Evolutionary conservation across 2,113 vertebrate species (phyloP).

Genomic region (Sitta europaea): DNA sequence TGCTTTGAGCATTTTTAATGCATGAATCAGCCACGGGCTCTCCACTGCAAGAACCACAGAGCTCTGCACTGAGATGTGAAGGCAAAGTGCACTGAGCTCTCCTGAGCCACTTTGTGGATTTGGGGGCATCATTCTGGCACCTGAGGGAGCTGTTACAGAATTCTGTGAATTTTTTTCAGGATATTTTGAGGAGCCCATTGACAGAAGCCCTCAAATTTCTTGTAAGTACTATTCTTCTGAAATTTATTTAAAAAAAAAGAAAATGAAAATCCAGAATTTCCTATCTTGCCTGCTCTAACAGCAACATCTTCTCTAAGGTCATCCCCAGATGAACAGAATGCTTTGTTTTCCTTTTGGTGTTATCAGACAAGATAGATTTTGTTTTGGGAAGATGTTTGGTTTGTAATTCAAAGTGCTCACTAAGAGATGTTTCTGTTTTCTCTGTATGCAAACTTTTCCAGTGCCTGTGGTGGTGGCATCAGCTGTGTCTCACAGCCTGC

Average conservation of each 20-base stretch:
- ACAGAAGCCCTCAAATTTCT: not conserved
- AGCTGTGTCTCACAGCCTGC: not conserved
- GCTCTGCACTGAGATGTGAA: not conserved
- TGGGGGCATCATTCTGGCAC: not conserved
- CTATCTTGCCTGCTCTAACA: not conserved
- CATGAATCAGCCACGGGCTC: not conserved
- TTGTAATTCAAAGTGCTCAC: not conserved
- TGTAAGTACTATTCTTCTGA: not conserved
- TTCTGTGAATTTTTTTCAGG: not conserved
- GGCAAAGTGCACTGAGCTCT: not conserved
- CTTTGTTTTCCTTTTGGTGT: not conserved
- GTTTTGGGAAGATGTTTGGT: conserved; percentile 1
- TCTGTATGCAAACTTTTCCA: not conserved
- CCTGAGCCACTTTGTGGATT: not conserved
- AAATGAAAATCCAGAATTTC: not conserved
- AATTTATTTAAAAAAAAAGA: not conserved
- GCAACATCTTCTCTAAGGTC: not conserved
- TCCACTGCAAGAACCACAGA: not conserved
- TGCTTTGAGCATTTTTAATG: not conserved
- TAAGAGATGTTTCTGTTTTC: not conserved
- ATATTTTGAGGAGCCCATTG: not conserved
- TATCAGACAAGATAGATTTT: conserved; percentile 14
- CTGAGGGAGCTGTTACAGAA: not conserved
- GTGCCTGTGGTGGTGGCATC: not conserved
- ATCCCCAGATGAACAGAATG: not conserved